phyloP scores from a whole-genome alignment of 2,888 invertebrate species.

The Noctua janthe region DNA sequence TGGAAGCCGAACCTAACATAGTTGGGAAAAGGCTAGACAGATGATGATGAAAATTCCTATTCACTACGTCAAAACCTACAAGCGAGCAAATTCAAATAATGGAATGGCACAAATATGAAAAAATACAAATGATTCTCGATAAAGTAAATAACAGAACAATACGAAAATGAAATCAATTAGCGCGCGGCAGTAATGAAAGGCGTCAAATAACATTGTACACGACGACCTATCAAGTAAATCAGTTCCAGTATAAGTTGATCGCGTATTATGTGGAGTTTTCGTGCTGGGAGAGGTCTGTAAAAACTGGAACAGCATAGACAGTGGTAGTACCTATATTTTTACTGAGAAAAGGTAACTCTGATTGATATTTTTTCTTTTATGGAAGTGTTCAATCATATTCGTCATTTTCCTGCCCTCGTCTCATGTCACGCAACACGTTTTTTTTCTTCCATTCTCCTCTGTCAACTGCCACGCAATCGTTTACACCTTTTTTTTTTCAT shows the following conservation, averaged over 20 bases:
- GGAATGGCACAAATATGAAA: not conserved
- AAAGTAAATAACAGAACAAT: slow-evolving; percentile 35
- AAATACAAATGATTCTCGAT: slow-evolving; percentile 6
- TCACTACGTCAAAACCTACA: not conserved
- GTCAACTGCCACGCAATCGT: too few species aligned
- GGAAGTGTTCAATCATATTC: too few species aligned
- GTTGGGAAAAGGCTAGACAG: not conserved
- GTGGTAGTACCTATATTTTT: not conserved
- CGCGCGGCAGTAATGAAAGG: slow-evolving; percentile 11
- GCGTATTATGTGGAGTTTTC: not conserved
- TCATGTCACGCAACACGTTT: too few species aligned
- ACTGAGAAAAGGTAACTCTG: not conserved
- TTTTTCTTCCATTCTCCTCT: too few species aligned
- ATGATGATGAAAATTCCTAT: not conserved
- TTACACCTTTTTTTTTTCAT: too few species aligned
- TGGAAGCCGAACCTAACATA: not conserved
- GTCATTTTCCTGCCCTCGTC: too few species aligned
- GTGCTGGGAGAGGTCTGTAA: not conserved
- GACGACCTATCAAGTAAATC: not conserved
- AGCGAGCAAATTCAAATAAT: slow-evolving; percentile 3
- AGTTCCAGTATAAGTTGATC: not conserved
- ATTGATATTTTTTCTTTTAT: not conserved
- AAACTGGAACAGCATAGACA: too few species aligned
- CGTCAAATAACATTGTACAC: not conserved
- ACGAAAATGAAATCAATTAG: slow-evolving; percentile 23